A percentile compares a stretch with the other conserved stretches of the same genome.
Conservation (phyloP, 2,888 invertebrate genomes). For the Philonicus albiceps region DNA sequence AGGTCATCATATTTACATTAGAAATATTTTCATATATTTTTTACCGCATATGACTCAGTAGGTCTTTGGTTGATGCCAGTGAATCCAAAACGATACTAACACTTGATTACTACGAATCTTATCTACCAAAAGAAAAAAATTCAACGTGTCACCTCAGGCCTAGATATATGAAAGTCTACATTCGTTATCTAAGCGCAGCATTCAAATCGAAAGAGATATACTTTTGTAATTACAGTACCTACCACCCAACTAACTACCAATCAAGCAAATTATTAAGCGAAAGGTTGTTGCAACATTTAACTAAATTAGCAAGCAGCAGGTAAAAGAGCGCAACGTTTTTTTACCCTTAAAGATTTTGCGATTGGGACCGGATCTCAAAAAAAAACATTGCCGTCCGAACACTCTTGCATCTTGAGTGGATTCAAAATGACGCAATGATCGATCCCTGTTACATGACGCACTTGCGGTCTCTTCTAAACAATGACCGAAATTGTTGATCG, state of each 20-base stretch:
- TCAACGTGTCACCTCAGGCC: not conserved
- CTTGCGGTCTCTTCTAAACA: not conserved
- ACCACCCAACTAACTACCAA: not conserved
- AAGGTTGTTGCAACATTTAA: not conserved
- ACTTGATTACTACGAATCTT: not conserved
- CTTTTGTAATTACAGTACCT: not conserved
- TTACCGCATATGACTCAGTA: not conserved
- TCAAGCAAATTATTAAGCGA: not conserved
- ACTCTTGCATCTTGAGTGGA: not conserved
- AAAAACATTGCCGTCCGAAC: not conserved
- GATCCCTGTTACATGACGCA: not conserved
- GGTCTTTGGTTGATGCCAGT: not conserved
- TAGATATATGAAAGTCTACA: not conserved
- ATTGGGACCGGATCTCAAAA: not conserved
- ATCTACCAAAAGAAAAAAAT: not conserved
- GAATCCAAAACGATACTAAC: not conserved
- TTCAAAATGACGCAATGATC: not conserved
- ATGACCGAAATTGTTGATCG: slow-evolving; percentile 10
- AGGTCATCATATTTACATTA: not conserved
- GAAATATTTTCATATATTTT: not conserved
- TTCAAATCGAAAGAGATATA: not conserved
- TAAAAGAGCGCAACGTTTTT: not conserved
- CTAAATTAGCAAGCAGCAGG: not conserved
- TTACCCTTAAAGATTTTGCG: not conserved
- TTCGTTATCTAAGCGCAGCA: not conserved